A percentile compares a stretch with the other conserved stretches of the same genome.
phyloP scores from a whole-genome alignment of 2,113 vertebrate genomes.

The Cebus imitator region DNA sequence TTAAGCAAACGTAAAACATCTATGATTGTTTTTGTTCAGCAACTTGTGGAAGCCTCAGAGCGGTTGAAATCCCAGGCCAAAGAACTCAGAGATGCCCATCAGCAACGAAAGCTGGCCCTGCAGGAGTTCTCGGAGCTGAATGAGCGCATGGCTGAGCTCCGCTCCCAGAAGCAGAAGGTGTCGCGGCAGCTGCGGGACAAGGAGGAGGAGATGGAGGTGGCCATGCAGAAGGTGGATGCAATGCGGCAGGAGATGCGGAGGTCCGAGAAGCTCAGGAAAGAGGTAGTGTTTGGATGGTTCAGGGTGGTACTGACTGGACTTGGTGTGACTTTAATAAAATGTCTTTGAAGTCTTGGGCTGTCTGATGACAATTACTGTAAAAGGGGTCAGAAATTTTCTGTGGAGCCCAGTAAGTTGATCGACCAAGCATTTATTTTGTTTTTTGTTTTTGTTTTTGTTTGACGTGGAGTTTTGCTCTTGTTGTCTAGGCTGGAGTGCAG shows the following conservation, averaged over 20 bases:
- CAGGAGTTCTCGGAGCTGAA: constrained; percentile 95
- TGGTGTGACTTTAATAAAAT: accelerated
- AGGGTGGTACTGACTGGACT: neutral
- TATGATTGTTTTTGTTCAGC: constrained; percentile 82
- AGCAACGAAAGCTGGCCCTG: constrained; percentile 93
- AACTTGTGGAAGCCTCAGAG: constrained; percentile 93
- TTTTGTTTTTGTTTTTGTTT: no score
- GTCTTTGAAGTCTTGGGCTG: neutral
- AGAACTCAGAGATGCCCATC: constrained; percentile 95
- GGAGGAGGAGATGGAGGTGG: constrained; percentile 93
- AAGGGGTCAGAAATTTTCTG: accelerated
- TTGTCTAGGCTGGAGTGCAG: no score
- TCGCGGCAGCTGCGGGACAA: constrained; percentile 95
- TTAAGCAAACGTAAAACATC: neutral
- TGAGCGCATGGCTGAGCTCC: constrained; percentile 92
- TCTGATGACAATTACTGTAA: accelerated
- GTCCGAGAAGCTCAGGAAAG: constrained; percentile 92
- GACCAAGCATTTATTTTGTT: neutral
- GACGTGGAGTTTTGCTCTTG: no score
- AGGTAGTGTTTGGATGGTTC: constrained; percentile 82
- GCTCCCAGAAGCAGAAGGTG: constrained; percentile 93
- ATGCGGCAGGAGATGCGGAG: constrained; percentile 93
- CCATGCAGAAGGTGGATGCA: constrained; percentile 91
- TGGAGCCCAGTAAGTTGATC: neutral
- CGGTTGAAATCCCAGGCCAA: constrained; percentile 92